These are phyloP conservation scores for Acrocephalus arundinaceus DNA, from an alignment of 2,113 vertebrate species.

Conservation along the genomic window DNA sequence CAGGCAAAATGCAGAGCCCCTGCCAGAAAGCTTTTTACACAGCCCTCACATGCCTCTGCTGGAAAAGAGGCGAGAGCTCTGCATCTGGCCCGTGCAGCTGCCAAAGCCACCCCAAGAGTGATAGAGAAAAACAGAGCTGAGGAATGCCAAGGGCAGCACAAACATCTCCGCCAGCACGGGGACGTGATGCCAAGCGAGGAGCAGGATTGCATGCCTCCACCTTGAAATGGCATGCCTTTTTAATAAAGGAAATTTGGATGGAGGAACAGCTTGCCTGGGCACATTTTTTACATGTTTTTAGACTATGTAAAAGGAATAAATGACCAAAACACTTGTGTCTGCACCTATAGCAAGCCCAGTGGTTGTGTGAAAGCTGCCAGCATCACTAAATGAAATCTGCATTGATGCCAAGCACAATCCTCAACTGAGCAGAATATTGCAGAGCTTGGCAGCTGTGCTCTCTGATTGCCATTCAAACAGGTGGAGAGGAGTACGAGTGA, in stretches of 20 bases:
- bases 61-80: constrained; percentile 47
- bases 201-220: constrained; percentile 7
- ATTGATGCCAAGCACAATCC: constrained; percentile 12
- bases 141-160: constrained; percentile 64
- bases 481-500: constrained; percentile 56
- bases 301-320: neutral
- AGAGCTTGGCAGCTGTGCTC: constrained; percentile 48
- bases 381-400: constrained; percentile 31
- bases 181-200: constrained; percentile 29
- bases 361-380: constrained; percentile 22
- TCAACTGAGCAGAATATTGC: constrained; percentile 40
- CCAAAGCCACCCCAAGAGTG: constrained; percentile 65
- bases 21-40: constrained; percentile 56
- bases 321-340: constrained; percentile 40
- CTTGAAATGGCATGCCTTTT: constrained; percentile 41
- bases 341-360: constrained; percentile 11
- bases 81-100: constrained; percentile 59
- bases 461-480: constrained; percentile 61
- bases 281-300: neutral
- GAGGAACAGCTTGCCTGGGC: neutral
- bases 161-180: neutral
- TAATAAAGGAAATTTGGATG: constrained; percentile 28
- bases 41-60: constrained; percentile 57
- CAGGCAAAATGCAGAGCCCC: neutral
- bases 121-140: constrained; percentile 57